phyloP scores from a whole-genome alignment of 2,888 invertebrate genomes.

The Cheilosia grossa region DNA sequence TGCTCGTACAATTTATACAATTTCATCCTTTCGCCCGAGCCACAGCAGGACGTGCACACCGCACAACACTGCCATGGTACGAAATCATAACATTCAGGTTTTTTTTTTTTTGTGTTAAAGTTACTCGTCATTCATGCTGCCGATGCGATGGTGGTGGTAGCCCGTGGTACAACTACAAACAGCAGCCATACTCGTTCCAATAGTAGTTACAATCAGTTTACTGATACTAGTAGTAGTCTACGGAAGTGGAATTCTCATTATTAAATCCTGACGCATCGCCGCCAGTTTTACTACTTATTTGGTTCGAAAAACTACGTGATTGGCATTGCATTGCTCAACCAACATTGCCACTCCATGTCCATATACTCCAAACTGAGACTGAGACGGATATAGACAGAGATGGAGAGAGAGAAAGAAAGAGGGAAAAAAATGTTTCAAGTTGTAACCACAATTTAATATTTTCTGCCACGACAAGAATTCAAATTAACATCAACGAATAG shows the following conservation, averaged over 20 bases:
- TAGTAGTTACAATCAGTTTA: slow-evolving; percentile 50
- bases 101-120: slow-evolving; percentile 58
- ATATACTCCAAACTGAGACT: neutral
- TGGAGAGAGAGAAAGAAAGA: neutral
- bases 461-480: slow-evolving; percentile 66
- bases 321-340: slow-evolving; percentile 53
- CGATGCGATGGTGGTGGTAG: neutral
- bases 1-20: slow-evolving; percentile 61
- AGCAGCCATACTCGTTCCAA: slow-evolving; percentile 42
- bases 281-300: slow-evolving; percentile 75
- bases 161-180: neutral
- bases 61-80: slow-evolving; percentile 41
- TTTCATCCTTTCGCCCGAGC: slow-evolving; percentile 53
- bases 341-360: neutral
- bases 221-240: slow-evolving; percentile 41
- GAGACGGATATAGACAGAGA: neutral
- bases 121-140: slow-evolving; percentile 59
- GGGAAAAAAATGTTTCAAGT: slow-evolving; percentile 20
- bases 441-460: slow-evolving; percentile 70
- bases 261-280: slow-evolving; percentile 70
- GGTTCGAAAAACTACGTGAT: slow-evolving; percentile 71
- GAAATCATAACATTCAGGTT: slow-evolving; percentile 58
- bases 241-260: slow-evolving; percentile 60
- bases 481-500: slow-evolving; percentile 56
- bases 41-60: slow-evolving; percentile 62